Evolutionary conservation across 2,888 invertebrate species (phyloP).

Genomic region (Xylota sylvarum): DNA sequence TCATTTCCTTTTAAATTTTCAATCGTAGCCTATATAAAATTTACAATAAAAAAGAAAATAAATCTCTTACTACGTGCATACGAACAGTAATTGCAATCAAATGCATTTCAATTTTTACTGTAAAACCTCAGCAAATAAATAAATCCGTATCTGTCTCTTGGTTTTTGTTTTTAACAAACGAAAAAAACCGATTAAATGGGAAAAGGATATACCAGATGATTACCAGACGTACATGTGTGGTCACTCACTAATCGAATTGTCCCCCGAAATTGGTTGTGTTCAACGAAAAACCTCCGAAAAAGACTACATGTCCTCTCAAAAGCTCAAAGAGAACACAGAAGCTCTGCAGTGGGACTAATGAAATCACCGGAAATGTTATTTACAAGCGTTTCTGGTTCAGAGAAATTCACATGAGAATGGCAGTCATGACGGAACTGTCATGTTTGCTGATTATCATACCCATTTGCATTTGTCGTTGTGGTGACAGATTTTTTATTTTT

Average conservation of each 20-base stretch:
- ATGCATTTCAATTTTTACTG: conserved; percentile 35
- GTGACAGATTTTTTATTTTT: conserved; percentile 25
- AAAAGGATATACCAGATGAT: conserved; percentile 71
- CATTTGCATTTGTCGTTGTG: conserved; percentile 48
- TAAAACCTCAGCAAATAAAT: conserved; percentile 40
- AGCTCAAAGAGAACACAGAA: conserved; percentile 68
- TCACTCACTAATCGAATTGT: conserved; percentile 75
- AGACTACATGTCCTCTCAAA: conserved; percentile 51
- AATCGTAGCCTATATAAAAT: background rate
- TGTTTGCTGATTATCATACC: conserved; percentile 70
- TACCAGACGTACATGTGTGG: conserved; percentile 73
- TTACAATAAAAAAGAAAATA: background rate
- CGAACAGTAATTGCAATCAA: conserved; percentile 30
- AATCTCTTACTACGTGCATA: no score
- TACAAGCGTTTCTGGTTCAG: conserved; percentile 70
- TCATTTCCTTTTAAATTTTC: background rate
- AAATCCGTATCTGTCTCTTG: conserved; percentile 19
- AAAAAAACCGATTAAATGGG: conserved; percentile 61
- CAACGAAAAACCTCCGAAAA: conserved; percentile 47
- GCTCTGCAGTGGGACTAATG: conserved; percentile 71
- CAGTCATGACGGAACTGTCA: conserved; percentile 66
- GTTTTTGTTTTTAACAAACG: conserved; percentile 36
- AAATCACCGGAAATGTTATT: conserved; percentile 77
- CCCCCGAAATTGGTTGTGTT: conserved; percentile 69
- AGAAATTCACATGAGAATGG: conserved; percentile 36